Conservation (phyloP, 2,797 vertebrate genomes). For the Hoplostethus atlanticus region DNA sequence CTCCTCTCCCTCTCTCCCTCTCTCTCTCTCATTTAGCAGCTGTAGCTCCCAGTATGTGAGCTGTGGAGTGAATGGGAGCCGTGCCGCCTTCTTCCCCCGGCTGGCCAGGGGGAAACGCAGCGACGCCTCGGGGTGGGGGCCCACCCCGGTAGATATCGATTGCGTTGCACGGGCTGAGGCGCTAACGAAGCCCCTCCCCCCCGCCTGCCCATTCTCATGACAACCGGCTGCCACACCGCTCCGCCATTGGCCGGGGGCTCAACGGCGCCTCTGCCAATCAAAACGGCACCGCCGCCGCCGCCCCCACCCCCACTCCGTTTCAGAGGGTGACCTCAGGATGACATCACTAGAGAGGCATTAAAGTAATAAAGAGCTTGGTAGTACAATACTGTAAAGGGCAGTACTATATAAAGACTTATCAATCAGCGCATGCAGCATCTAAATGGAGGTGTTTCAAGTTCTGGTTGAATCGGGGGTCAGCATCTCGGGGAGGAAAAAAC, state of each 20-base stretch:
- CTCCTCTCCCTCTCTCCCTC: constrained; percentile 11
- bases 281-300: constrained; percentile 64
- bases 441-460: constrained; percentile 74
- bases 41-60: constrained; percentile 11
- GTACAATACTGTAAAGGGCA: constrained; percentile 83
- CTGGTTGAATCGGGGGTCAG: constrained; percentile 74
- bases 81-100: constrained; percentile 60
- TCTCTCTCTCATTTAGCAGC: constrained; percentile 69
- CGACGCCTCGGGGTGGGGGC: constrained; percentile 57
- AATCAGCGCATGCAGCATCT: constrained; percentile 65
- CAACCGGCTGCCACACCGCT: constrained; percentile 70
- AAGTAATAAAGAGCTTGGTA: constrained; percentile 79
- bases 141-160: constrained; percentile 79
- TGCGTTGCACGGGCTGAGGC: constrained; percentile 65
- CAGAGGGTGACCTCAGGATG: constrained; percentile 80
- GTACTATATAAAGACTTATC: constrained; percentile 74
- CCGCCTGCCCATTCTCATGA: constrained; percentile 71
- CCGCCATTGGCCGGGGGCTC: constrained; percentile 69
- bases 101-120: constrained; percentile 62
- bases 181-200: constrained; percentile 77
- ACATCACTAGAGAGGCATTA: constrained; percentile 82
- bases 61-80: constrained; percentile 66
- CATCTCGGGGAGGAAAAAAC: constrained; percentile 58
- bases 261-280: constrained; percentile 78
- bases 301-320: constrained; percentile 22